Evolutionary conservation across 2,888 invertebrate species (phyloP), one percentile per base, ranked within the genome.

Genomic region (Polymixis lichenea): DNA sequence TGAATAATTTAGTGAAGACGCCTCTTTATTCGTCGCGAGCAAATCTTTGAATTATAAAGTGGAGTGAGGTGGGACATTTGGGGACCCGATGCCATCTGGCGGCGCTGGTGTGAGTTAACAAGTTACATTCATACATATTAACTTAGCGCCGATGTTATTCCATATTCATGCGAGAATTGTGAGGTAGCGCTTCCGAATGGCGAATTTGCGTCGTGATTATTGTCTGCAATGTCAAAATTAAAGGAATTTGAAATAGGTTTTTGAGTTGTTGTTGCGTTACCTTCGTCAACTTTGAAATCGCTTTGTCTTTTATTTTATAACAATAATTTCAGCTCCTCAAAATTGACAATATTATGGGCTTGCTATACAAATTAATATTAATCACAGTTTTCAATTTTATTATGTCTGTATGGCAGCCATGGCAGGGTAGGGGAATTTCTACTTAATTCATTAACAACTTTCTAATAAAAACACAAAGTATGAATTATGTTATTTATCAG

Each of bases 111-210:
- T 87, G 88, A 93, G 93, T 92, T 94, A 94, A 93, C 94, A 93
- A 95, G 94, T 93, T 90, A 93, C 93, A 92, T 95, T 95, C 95
- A 95, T 95, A 95, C 95, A 95, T 95, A 95, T 95, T 96, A 95
- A 95, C 93, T 92, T 90, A 88, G 91, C 89, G 87, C 88, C 89
- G 89, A 89, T 91, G 91, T 90, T 91, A 89, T 91, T 94, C 92
- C 93, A 94, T 94, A 94, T 94, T 94, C 93, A 94, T 94, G 93
- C 83, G 91, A 87, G 88, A 86, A 87, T 85, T 85, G 81, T 81
- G 86, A 89, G 82, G 81, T 85, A 85, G 85, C 84, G 83, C 77
- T 88, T 80, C 83, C 86, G 86, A 90, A 89, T 87, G 78, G 82
- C 72, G 75, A 80, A 78, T 87, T 85, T 88, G 72, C 32, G 80